phyloP scores from a whole-genome alignment of 2,797 vertebrate species.

The Helostoma temminkii region DNA sequence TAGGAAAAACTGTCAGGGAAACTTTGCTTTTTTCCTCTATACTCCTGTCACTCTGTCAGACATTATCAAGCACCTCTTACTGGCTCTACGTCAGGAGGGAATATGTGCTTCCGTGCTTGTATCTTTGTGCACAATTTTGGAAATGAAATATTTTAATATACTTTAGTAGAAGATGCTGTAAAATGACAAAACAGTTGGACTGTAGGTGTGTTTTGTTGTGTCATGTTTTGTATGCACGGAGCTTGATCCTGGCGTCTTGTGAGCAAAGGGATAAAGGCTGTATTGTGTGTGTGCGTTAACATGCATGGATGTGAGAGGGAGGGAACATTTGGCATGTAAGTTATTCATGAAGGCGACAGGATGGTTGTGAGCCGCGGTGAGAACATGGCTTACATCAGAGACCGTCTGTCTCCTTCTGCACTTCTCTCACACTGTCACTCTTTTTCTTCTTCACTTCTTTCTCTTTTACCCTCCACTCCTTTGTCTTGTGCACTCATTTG shows the following conservation, averaged over 20 bases:
- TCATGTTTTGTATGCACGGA: not conserved
- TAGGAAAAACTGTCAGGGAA: slow-evolving; percentile 61
- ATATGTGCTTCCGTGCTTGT: slow-evolving; percentile 18
- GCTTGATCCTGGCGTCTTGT: not conserved
- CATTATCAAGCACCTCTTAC: slow-evolving; percentile 61
- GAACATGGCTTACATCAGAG: slow-evolving; percentile 77
- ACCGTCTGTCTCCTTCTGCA: slow-evolving; percentile 65
- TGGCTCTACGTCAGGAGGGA: slow-evolving; percentile 32
- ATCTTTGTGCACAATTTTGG: slow-evolving; percentile 17
- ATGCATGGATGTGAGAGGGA: slow-evolving; percentile 51
- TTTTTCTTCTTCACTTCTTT: slow-evolving; percentile 49
- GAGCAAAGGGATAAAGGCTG: slow-evolving; percentile 20
- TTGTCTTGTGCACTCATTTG: slow-evolving; percentile 29
- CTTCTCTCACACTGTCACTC: slow-evolving; percentile 64
- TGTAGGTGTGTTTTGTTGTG: slow-evolving; percentile 19
- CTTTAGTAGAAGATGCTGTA: slow-evolving; percentile 5
- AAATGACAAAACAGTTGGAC: slow-evolving; percentile 14
- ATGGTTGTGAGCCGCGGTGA: slow-evolving; percentile 71
- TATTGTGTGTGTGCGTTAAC: slow-evolving; percentile 25
- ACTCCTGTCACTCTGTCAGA: slow-evolving; percentile 65
- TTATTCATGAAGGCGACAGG: slow-evolving; percentile 79
- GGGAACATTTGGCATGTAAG: slow-evolving; percentile 78
- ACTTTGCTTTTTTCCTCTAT: slow-evolving; percentile 62
- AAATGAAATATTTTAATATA: slow-evolving; percentile 19
- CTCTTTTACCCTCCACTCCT: slow-evolving; percentile 25